These are phyloP conservation scores for Macrophya annulata DNA, from an alignment of 2,888 invertebrate genomes.

Conservation along the genomic window DNA sequence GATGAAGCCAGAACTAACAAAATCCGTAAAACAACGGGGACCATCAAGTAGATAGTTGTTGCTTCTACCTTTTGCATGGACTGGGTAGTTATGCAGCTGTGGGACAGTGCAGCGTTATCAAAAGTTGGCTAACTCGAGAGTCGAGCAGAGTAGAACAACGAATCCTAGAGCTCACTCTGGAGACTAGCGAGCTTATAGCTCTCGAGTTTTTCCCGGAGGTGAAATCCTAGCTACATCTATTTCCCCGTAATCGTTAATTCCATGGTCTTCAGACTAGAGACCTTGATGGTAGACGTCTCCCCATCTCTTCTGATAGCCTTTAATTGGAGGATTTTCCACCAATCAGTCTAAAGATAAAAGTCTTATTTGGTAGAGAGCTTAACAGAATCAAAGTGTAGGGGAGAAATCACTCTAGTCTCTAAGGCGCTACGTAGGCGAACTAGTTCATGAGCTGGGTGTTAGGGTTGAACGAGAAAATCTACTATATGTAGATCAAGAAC, in stretches of 20 bases:
- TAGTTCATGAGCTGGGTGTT: neutral
- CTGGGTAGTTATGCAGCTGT: slow-evolving; percentile 45
- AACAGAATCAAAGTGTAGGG: slow-evolving; percentile 21
- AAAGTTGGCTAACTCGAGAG: slow-evolving; percentile 39
- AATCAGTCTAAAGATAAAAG: slow-evolving; percentile 45
- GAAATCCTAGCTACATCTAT: slow-evolving; percentile 35
- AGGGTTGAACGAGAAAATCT: neutral
- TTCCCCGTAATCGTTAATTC: slow-evolving; percentile 31
- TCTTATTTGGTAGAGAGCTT: slow-evolving; percentile 43
- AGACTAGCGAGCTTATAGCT: neutral
- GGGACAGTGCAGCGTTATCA: slow-evolving; percentile 29
- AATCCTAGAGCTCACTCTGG: slow-evolving; percentile 9
- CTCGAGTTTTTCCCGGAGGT: slow-evolving; percentile 37
- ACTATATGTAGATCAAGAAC: neutral
- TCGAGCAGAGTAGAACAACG: slow-evolving; percentile 30
- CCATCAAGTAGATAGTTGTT: slow-evolving; percentile 27
- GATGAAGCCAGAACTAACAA: slow-evolving; percentile 17
- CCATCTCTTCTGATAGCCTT: slow-evolving; percentile 43
- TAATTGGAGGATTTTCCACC: slow-evolving; percentile 48
- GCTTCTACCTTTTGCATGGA: neutral
- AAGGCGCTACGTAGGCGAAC: neutral
- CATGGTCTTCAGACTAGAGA: slow-evolving; percentile 25
- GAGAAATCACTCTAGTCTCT: neutral
- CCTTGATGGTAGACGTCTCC: slow-evolving; percentile 21
- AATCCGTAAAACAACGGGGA: slow-evolving; percentile 2